phyloP scores from a whole-genome alignment of 1,140 invertebrate genomes.

The Trachelipus rathkii region DNA sequence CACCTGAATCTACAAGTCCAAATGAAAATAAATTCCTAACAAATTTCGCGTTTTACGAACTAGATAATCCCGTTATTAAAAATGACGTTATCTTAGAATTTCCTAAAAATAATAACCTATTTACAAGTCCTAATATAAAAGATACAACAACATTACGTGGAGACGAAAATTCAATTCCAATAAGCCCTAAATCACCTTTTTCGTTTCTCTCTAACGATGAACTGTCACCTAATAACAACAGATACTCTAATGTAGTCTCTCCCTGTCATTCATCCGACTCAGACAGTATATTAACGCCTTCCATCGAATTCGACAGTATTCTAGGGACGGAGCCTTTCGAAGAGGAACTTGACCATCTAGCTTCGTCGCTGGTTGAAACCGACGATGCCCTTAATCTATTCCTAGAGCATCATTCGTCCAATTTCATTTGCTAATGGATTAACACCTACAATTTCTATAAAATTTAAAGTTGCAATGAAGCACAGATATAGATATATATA shows the following conservation, averaged over 20 bases:
- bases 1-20: neutral
- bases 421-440: slow-evolving; percentile 41
- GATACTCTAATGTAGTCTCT: slow-evolving; percentile 17
- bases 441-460: slow-evolving; percentile 25
- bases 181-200: slow-evolving; percentile 32
- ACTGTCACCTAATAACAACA: slow-evolving; percentile 31
- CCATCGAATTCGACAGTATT: slow-evolving; percentile 42
- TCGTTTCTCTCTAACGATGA: slow-evolving; percentile 34
- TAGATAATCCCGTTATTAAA: slow-evolving; percentile 39
- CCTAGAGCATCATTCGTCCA: slow-evolving; percentile 38
- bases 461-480: too few species aligned
- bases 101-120: slow-evolving; percentile 33
- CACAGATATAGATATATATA: too few species aligned
- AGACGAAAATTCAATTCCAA: slow-evolving; percentile 33
- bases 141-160: slow-evolving; percentile 34
- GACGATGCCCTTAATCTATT: slow-evolving; percentile 43
- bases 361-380: slow-evolving; percentile 38
- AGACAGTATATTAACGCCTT: slow-evolving; percentile 19
- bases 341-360: slow-evolving; percentile 44
- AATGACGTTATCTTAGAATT: slow-evolving; percentile 45
- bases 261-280: slow-evolving; percentile 22
- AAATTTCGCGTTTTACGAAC: slow-evolving; percentile 33
- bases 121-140: slow-evolving; percentile 26
- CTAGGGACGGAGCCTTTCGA: slow-evolving; percentile 43
- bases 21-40: slow-evolving; percentile 3